A percentile compares a stretch with the other conserved stretches of the same genome.
Evolutionary conservation across 2,888 invertebrate species (phyloP).

Genomic region (Drosophila longiperda): DNA sequence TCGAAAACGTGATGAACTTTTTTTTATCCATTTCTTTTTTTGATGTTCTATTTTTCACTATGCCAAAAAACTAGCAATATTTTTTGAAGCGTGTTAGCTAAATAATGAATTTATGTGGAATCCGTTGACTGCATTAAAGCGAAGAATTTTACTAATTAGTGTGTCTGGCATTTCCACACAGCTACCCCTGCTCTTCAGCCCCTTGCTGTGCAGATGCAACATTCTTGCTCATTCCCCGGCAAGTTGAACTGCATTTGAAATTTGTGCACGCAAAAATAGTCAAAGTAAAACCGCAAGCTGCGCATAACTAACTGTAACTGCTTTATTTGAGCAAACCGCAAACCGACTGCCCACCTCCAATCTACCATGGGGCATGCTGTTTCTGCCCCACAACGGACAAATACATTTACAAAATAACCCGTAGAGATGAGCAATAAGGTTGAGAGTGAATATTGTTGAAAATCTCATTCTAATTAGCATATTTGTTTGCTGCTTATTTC

Average conservation of each 20-base stretch:
- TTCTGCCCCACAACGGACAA: constrained; percentile 27
- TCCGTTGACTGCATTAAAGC: constrained; percentile 58
- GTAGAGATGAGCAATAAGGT: constrained; percentile 22
- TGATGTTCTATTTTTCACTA: constrained; percentile 3
- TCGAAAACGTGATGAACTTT: constrained; percentile 26
- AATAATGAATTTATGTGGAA: constrained; percentile 59
- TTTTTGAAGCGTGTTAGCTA: constrained; percentile 47
- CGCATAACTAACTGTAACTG: constrained; percentile 80
- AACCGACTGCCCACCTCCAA: constrained; percentile 10
- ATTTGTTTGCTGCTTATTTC: neutral
- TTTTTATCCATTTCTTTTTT: neutral
- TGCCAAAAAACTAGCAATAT: constrained; percentile 9
- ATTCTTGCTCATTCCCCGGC: constrained; percentile 18
- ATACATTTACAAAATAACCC: constrained; percentile 18
- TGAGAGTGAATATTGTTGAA: neutral
- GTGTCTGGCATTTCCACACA: constrained; percentile 49
- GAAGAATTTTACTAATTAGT: constrained; percentile 74
- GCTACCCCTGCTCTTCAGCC: neutral
- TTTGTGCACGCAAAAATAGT: constrained; percentile 62
- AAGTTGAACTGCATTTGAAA: constrained; percentile 49
- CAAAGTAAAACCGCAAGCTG: constrained; percentile 78
- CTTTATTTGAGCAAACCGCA: constrained; percentile 77
- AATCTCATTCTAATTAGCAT: neutral
- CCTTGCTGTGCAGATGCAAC: neutral
- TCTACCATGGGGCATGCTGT: neutral